Base-by-base conservation (phyloP, 1,140 invertebrate species). In the Aphidius gifuensis region DNA sequence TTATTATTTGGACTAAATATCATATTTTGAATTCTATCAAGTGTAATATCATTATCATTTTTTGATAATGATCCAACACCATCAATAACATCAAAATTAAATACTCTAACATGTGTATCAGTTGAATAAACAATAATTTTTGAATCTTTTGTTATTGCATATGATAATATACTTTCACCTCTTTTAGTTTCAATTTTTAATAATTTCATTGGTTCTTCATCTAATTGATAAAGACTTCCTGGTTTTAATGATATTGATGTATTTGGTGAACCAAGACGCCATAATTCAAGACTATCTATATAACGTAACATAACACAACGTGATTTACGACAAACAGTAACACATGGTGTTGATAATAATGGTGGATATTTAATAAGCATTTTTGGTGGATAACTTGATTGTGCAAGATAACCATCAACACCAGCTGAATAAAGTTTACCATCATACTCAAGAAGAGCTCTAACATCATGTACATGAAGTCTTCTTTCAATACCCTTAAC, bases 401-500 rank as follows among this genome's bases (percentile, higher is more conserved):
- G 75, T 5, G 87, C 86, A 3, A 94, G 77, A 71, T 92, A 88
- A 3, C 90, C 89, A 80, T 93, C 91, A 21, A 89, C 81, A 43
- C 91, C 93, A 64, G 87, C 91, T 4, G 92, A 94, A 71, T 90
- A 86, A 32, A 96, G 78, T 69, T 86, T 86, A 3, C 85, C 82
- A 39, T 83, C 81, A 66, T 84, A 80, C 39, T 89, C 75, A 5
- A 85, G 80, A 42, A 96, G 75, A 6, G 88, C 83, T 67, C 89
- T 82, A 0, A 96, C 91, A 80, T 95, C 93, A 76, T 96, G 92
- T 32, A 88, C 86, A 77, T 96, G 93, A 42, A 92, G 85, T 69
- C 86, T 83, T 61, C 89, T 83, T 67, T 92, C 88, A 7, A 90
- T 83, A 60, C 88, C 89, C 74, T 89, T 90, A 0, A 94, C 87